Base-by-base conservation (phyloP, 2,113 vertebrate species). In the Pterocles gutturalis region DNA sequence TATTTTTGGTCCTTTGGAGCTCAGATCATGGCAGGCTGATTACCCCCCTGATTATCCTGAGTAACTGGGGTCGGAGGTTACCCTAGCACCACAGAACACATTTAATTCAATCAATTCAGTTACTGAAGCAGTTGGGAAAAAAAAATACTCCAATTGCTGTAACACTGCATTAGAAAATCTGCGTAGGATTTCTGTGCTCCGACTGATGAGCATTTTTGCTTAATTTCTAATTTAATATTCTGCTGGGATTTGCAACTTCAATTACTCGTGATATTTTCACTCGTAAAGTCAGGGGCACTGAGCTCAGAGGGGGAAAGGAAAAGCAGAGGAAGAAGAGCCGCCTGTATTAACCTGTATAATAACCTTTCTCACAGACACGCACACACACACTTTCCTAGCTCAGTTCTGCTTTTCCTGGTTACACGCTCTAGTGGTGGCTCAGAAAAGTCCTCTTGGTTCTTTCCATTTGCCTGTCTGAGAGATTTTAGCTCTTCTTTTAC, bases 51-150 rank as follows among this genome's bases (percentile, higher is more conserved):
- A 97, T 96, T 97, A 96, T 91, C 89, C 83, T 41, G 70, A 97
- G 89, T 90, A 97, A 92, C 96, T n/a, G 83, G 75, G 97, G 95
- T 87, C 94, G 96, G 87, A 91, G 97, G 95, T 96, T 76, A 75
- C 7, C 88, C 88, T 90, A 95, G 95, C 92, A 80, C 82, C 85
- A 92, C 64, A 89, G 91, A 97, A 94, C 94, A 94, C 79, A 85
- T 95, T 95, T 96, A 97, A 97, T 97, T 97, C 94, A 97, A 97
- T 97, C 96, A 97, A 97, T 97, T 97, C 90, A 25, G 75, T 95
- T 84, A 95, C 46, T 46, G 88, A 95, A 90, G 87, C 96, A 95
- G 80, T 78, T 84, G 36, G 67, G 69, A 13, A 19, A 49, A 71
- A 84, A 70, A 88, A 38, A 7, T 51, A 94, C 95, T 96, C 91